Evolutionary conservation across 2,797 vertebrate species (phyloP).

Genomic region (Danio aesculapii): DNA sequence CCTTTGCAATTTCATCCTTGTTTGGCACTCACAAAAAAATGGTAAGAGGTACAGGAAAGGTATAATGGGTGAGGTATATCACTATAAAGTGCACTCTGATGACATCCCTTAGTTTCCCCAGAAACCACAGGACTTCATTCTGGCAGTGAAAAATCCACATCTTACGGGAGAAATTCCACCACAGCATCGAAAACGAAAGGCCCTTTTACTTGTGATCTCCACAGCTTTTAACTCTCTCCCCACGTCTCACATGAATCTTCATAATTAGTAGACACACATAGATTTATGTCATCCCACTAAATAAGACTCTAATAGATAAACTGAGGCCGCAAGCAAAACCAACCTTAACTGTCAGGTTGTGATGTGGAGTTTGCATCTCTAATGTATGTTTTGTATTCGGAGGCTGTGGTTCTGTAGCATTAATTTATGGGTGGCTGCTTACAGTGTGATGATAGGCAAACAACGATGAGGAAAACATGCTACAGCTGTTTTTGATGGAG

Average conservation of each 20-base stretch:
- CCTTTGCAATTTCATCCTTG: constrained; percentile 59
- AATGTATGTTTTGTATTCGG: constrained; percentile 59
- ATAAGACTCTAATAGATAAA: constrained; percentile 74
- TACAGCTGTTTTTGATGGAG: constrained; percentile 46
- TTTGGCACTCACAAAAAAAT: constrained; percentile 66
- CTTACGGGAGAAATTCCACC: constrained; percentile 75
- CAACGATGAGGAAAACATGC: constrained; percentile 70
- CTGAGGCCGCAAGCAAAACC: constrained; percentile 44
- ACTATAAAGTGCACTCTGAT: constrained; percentile 76
- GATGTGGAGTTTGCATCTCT: constrained; percentile 45
- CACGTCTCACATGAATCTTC: constrained; percentile 73
- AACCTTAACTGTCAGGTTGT: constrained; percentile 35
- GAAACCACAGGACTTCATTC: constrained; percentile 78
- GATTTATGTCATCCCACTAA: constrained; percentile 69
- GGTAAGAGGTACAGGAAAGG: constrained; percentile 65
- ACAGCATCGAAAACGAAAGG: constrained; percentile 71
- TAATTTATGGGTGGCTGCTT: constrained; percentile 49
- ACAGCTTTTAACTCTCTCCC: constrained; percentile 73
- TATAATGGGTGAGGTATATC: constrained; percentile 80
- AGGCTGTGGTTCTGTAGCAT: constrained; percentile 55
- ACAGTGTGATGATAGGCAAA: constrained; percentile 61
- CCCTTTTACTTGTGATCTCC: constrained; percentile 77
- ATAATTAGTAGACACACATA: constrained; percentile 75
- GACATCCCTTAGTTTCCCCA: constrained; percentile 77
- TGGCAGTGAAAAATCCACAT: constrained; percentile 80